Conservation (phyloP, 2,888 invertebrate genomes). For the Drosophila vallismaia region DNA sequence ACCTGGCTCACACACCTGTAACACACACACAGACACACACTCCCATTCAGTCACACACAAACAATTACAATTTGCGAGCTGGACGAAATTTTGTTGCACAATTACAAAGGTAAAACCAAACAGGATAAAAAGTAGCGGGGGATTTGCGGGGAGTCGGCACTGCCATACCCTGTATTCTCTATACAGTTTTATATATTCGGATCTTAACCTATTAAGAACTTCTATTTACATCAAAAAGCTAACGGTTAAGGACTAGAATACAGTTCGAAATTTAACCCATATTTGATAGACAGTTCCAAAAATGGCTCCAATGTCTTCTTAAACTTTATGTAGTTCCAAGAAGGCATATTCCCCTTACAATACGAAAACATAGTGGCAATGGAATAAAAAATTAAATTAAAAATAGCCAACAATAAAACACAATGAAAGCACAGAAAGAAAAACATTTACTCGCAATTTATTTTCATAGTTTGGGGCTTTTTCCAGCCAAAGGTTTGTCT, state of each 20-base stretch:
- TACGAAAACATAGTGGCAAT: background rate
- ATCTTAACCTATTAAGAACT: no score
- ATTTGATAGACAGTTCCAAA: no score
- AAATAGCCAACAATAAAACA: conserved; percentile 1
- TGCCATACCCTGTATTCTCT: background rate
- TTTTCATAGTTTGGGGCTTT: background rate
- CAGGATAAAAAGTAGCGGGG: background rate
- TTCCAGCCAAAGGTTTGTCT: background rate
- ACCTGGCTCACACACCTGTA: conserved; percentile 56
- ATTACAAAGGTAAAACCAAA: conserved; percentile 38
- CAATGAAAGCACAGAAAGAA: background rate
- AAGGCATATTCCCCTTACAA: background rate
- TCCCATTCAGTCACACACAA: background rate
- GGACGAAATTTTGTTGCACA: conserved; percentile 71
- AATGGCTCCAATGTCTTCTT: background rate
- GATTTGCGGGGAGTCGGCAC: background rate
- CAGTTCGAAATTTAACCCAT: background rate
- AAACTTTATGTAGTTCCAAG: background rate
- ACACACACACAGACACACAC: background rate
- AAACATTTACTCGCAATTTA: background rate
- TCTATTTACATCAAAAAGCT: background rate
- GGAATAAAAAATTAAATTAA: conserved; percentile 6
- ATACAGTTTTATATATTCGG: background rate
- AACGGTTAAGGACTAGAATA: background rate
- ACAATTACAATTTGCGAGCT: conserved; percentile 34